These are phyloP conservation scores for Gastrophryne carolinensis DNA, from an alignment of 2,797 vertebrate genomes.

Conservation along the genomic window DNA sequence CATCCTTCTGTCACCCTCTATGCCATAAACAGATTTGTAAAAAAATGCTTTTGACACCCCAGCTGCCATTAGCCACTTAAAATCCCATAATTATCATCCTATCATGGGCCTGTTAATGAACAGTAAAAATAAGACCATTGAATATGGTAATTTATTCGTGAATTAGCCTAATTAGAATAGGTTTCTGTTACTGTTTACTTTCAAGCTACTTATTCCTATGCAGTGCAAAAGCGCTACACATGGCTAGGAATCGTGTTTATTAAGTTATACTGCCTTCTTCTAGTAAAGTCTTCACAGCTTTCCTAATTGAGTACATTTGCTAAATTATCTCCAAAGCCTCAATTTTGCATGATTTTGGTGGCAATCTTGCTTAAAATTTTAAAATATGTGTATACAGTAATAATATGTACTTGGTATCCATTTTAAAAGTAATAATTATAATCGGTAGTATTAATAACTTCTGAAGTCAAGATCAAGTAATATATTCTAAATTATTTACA, in stretches of 20 bases:
- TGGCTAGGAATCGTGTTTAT: constrained; percentile 59
- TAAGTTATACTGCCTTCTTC: constrained; percentile 51
- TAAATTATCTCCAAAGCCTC: constrained; percentile 36
- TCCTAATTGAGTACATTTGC: constrained; percentile 49
- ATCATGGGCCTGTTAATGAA: constrained; percentile 93
- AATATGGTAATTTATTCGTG: constrained; percentile 94
- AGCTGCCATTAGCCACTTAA: constrained; percentile 84
- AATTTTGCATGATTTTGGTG: constrained; percentile 1
- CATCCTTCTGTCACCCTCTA: constrained; percentile 75
- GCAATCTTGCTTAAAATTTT: too few relatives aligned
- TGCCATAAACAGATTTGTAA: constrained; percentile 80
- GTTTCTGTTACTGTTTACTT: constrained; percentile 83
- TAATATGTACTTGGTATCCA: too few relatives aligned
- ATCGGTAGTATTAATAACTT: too few relatives aligned
- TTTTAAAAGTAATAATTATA: too few relatives aligned
- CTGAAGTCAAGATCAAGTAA: too few relatives aligned
- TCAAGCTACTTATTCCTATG: constrained; percentile 67
- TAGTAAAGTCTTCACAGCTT: constrained; percentile 58
- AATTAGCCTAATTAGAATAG: constrained; percentile 91
- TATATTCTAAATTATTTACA: too few relatives aligned
- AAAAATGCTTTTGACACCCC: constrained; percentile 81
- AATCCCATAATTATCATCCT: constrained; percentile 94
- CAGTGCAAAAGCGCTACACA: constrained; percentile 57
- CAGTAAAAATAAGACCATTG: constrained; percentile 92
- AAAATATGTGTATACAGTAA: too few relatives aligned